Evolutionary conservation across 2,888 invertebrate species (phyloP).

Genomic region (Prenolepis imparis): DNA sequence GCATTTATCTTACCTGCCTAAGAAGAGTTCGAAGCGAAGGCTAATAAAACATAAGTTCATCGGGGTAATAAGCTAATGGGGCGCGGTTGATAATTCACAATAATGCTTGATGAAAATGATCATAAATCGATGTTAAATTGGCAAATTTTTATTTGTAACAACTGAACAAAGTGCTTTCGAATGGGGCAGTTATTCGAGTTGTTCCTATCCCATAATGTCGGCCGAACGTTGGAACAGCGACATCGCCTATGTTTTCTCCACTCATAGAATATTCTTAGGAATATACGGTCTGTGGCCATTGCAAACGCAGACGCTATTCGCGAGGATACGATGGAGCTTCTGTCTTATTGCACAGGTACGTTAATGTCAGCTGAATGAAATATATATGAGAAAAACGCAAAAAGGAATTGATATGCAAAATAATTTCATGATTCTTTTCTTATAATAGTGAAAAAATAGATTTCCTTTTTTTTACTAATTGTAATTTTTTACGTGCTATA

Average conservation of each 20-base stretch:
- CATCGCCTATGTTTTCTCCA: slow-evolving; percentile 29
- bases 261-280: slow-evolving; percentile 18
- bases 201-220: slow-evolving; percentile 22
- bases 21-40: not conserved
- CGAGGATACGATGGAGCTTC: slow-evolving; percentile 8
- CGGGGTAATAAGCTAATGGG: not conserved
- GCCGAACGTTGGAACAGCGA: slow-evolving; percentile 42
- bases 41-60: slow-evolving; percentile 40
- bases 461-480: not conserved
- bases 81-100: slow-evolving; percentile 1
- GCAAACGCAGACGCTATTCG: slow-evolving; percentile 12
- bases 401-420: not conserved
- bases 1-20: not conserved
- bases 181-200: not conserved
- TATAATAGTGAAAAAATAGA: too few species aligned
- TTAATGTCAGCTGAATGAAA: not conserved
- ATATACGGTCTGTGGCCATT: slow-evolving; percentile 49
- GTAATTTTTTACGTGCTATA: not conserved
- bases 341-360: not conserved
- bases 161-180: slow-evolving; percentile 30
- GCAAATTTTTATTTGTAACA: slow-evolving; percentile 21
- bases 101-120: slow-evolving; percentile 4
- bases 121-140: slow-evolving; percentile 36
- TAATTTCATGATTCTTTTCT: not conserved
- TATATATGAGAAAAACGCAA: not conserved